A percentile compares a stretch with the other conserved stretches of the same genome.
These are phyloP conservation scores for Mesoclemmys tuberculata DNA, from an alignment of 2,113 vertebrate genomes.

Conservation along the genomic window DNA sequence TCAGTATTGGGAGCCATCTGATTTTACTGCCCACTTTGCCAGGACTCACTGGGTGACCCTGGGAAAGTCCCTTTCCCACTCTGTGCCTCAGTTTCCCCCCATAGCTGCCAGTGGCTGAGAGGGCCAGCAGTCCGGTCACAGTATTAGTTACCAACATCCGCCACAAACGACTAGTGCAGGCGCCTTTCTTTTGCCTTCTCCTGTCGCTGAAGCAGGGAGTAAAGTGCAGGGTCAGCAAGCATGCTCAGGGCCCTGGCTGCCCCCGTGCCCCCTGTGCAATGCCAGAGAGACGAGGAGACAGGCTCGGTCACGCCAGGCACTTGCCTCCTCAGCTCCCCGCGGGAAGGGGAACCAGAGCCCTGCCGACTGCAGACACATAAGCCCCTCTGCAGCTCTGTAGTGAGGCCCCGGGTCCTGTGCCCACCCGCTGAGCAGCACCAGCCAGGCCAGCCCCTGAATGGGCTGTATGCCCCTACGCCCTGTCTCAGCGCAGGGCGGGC, in stretches of 20 bases:
- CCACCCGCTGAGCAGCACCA: background rate
- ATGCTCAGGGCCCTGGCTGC: background rate
- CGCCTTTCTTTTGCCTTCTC: background rate
- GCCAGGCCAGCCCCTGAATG: background rate
- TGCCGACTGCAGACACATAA: too few species aligned
- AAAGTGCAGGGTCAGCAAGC: background rate
- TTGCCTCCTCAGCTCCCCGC: background rate
- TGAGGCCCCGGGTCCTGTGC: too few species aligned
- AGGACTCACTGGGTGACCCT: background rate
- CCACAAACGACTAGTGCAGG: background rate
- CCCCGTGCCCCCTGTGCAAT: background rate
- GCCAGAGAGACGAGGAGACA: background rate
- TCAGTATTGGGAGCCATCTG: background rate
- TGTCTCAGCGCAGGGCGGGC: too few species aligned
- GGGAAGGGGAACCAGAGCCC: background rate
- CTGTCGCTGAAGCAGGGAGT: background rate
- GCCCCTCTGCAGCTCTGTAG: too few species aligned
- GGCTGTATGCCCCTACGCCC: background rate
- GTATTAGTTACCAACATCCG: background rate
- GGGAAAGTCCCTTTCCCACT: background rate
- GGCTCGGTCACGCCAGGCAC: background rate
- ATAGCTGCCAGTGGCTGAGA: background rate
- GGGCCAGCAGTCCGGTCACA: background rate
- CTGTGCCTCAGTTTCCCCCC: background rate
- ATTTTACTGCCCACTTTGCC: background rate